Evolutionary conservation across 1,140 invertebrate genomes (phyloP).

Genomic region (Tetramorium simillimum): DNA sequence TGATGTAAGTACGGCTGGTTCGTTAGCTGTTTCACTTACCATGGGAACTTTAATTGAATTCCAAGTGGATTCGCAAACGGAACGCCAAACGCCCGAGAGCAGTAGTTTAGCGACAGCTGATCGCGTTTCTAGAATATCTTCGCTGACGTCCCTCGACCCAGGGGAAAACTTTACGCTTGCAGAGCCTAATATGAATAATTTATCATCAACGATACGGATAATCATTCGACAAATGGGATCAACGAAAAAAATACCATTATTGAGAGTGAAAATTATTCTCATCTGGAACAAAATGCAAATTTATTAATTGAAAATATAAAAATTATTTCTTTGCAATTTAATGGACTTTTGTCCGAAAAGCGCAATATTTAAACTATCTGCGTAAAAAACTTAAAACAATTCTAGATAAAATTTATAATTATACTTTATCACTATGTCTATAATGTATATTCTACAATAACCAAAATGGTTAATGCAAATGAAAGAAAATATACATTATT

Average conservation of each 20-base stretch:
- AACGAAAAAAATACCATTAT: neutral
- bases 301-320: neutral
- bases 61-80: constrained; percentile 68
- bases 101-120: constrained; percentile 7
- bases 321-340: neutral
- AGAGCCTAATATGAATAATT: neutral
- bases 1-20: neutral
- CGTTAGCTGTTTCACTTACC: constrained; percentile 58
- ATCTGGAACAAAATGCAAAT: neutral
- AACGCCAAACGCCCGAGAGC: constrained; percentile 45
- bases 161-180: neutral
- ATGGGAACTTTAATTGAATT: constrained; percentile 68
- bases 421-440: neutral
- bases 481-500: neutral
- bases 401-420: neutral
- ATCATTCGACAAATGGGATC: neutral
- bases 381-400: neutral
- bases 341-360: neutral
- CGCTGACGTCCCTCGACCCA: neutral
- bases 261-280: neutral
- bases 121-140: constrained; percentile 60
- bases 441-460: neutral
- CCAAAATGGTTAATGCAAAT: neutral
- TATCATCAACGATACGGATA: neutral
- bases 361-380: neutral